Percentiles rank a stretch among this genome's conserved stretches.
phyloP scores from a whole-genome alignment of 35 echinoderm and acorn worm species.

The Eucidaris tribuloides region DNA sequence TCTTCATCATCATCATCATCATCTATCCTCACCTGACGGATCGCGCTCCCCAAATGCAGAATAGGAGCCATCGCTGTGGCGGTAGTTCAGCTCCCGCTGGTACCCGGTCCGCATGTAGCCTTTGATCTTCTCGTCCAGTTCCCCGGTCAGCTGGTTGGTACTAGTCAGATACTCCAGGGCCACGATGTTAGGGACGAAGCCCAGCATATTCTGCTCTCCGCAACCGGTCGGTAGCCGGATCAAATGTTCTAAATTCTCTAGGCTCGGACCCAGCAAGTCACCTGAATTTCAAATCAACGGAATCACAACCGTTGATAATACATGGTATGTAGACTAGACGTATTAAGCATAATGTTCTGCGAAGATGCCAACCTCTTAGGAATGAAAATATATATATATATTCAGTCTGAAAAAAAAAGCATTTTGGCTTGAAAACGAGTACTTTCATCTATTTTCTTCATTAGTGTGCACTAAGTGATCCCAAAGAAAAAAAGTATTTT shows the following conservation, averaged over 20 bases:
- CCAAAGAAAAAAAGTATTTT: no score
- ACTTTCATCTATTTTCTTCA: no score
- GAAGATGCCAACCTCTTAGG: no score
- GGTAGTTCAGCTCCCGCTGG: slow-evolving; percentile 88
- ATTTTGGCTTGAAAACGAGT: no score
- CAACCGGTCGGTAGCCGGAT: slow-evolving; percentile 64
- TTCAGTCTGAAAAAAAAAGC: no score
- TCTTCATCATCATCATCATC: no score
- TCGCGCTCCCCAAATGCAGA: slow-evolving; percentile 80
- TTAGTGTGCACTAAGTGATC: no score
- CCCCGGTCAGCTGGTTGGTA: slow-evolving; percentile 31
- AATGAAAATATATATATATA: no score
- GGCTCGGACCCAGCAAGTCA: slow-evolving; percentile 63
- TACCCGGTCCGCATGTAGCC: slow-evolving; percentile 69
- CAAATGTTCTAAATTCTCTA: slow-evolving; percentile 53
- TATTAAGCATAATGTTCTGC: no score
- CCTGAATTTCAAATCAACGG: no score
- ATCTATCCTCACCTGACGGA: not conserved
- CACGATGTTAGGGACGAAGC: slow-evolving; percentile 67
- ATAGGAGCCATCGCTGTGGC: slow-evolving; percentile 73
- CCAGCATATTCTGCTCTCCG: slow-evolving; percentile 83
- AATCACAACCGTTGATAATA: no score
- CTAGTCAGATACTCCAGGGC: slow-evolving; percentile 55
- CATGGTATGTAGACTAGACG: no score
- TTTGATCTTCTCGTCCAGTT: slow-evolving; percentile 16